These are phyloP conservation scores for Polydrusus tereticollis DNA, from an alignment of 2,888 invertebrate species.

Conservation along the genomic window DNA sequence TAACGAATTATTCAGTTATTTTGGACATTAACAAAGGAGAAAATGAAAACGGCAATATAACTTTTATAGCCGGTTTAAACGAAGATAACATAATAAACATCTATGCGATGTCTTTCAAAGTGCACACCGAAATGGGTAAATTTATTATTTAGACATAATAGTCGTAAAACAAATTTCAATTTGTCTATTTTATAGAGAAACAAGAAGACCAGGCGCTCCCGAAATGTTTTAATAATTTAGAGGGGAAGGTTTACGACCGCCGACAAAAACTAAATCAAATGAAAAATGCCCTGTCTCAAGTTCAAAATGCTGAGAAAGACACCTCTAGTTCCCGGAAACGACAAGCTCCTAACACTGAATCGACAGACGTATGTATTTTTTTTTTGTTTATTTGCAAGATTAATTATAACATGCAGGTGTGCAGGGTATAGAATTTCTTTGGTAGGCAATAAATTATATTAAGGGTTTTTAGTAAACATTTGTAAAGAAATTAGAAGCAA, in stretches of 20 bases:
- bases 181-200: conserved; percentile 51
- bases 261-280: conserved; percentile 49
- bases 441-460: no score
- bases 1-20: conserved; percentile 49
- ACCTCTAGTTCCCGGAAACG: conserved; percentile 19
- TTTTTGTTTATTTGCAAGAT: not conserved
- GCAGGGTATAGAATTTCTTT: no score
- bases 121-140: conserved; percentile 54
- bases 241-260: conserved; percentile 48
- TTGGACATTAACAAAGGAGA: conserved; percentile 48
- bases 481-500: no score
- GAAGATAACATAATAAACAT: conserved; percentile 52
- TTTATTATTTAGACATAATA: conserved; percentile 50
- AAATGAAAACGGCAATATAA: conserved; percentile 49
- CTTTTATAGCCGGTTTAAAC: conserved; percentile 52
- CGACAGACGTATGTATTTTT: conserved; percentile 3
- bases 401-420: no score
- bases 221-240: conserved; percentile 55
- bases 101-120: conserved; percentile 51
- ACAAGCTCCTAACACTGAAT: conserved; percentile 14
- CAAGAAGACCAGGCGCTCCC: conserved; percentile 48
- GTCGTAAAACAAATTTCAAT: conserved; percentile 51
- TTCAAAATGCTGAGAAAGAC: not conserved
- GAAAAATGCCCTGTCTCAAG: conserved; percentile 12
- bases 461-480: no score